A percentile compares a stretch with the other conserved stretches of the same genome.
Conservation (phyloP, 2,113 vertebrate genomes). For the Limnothrissa miodon region DNA sequence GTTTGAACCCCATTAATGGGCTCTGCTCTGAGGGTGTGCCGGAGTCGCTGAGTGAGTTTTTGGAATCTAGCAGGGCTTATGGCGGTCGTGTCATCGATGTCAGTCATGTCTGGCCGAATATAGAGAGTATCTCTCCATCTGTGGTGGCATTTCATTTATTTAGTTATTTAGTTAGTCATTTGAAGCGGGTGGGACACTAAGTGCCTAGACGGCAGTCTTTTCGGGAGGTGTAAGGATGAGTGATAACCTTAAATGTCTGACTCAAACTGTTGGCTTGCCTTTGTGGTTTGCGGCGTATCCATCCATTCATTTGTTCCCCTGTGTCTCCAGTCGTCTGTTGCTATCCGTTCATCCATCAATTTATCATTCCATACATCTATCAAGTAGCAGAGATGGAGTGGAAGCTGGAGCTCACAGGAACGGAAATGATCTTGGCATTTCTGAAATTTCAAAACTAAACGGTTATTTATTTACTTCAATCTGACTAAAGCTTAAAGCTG, state of each 20-base stretch:
- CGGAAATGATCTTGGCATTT: conserved; percentile 12
- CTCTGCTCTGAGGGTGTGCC: not conserved
- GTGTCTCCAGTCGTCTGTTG: not conserved
- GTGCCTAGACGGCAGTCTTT: not conserved
- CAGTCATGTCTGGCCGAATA: not conserved
- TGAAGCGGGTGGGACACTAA: not conserved
- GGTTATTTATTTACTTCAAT: conserved; percentile 24
- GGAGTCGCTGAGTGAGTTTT: not conserved
- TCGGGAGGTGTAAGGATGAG: not conserved
- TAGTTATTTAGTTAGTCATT: not conserved
- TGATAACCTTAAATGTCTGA: not conserved
- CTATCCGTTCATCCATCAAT: not conserved
- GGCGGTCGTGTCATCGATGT: not conserved
- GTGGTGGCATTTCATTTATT: not conserved
- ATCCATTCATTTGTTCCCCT: not conserved
- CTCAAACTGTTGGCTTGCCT: conserved; percentile 2
- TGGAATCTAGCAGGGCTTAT: not conserved
- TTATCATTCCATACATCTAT: not conserved
- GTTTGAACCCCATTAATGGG: not conserved
- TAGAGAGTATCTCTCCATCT: not conserved
- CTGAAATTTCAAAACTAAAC: conserved; percentile 5
- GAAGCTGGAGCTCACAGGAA: not conserved
- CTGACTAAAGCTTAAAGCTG: not conserved
- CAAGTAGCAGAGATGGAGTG: not conserved
- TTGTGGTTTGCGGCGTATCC: not conserved